A percentile compares a stretch with the other conserved stretches of the same genome.
These are phyloP conservation scores for Chrysolina americana DNA, from an alignment of 2,888 invertebrate species.

Conservation along the genomic window DNA sequence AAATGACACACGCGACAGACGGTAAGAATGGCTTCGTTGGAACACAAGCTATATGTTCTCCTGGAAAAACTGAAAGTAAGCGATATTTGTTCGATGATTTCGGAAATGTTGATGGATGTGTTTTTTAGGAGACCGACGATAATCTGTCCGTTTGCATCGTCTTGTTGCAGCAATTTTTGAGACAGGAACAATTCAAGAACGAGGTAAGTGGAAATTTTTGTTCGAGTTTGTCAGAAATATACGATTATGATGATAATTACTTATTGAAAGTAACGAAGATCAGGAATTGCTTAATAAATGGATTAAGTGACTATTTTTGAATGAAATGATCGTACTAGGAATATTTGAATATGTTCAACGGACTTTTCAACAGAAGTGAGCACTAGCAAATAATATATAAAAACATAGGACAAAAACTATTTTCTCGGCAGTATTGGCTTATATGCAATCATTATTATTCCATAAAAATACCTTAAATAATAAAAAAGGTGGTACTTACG, in stretches of 20 bases:
- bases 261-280: neutral
- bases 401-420: too few relatives aligned
- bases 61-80: slow-evolving; percentile 62
- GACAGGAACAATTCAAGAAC: slow-evolving; percentile 54
- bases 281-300: neutral
- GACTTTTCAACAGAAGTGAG: too few relatives aligned
- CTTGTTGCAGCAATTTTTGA: slow-evolving; percentile 60
- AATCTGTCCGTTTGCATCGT: slow-evolving; percentile 61
- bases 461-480: too few relatives aligned
- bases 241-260: too few relatives aligned
- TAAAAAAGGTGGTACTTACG: too few relatives aligned
- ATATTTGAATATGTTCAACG: too few relatives aligned
- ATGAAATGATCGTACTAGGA: too few relatives aligned
- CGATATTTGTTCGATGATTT: slow-evolving; percentile 24
- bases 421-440: too few relatives aligned
- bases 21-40: slow-evolving; percentile 60
- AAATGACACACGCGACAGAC: slow-evolving; percentile 62
- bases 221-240: too few relatives aligned
- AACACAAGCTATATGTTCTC: slow-evolving; percentile 61
- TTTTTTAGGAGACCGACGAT: slow-evolving; percentile 60
- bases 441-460: too few relatives aligned
- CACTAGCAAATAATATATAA: too few relatives aligned
- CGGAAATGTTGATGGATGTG: slow-evolving; percentile 18
- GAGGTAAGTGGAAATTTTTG: slow-evolving; percentile 45
- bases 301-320: neutral